Evolutionary conservation across 2,888 invertebrate genomes (phyloP), one percentile per base, ranked within the genome.

Genomic region (Agrotis ipsilon): DNA sequence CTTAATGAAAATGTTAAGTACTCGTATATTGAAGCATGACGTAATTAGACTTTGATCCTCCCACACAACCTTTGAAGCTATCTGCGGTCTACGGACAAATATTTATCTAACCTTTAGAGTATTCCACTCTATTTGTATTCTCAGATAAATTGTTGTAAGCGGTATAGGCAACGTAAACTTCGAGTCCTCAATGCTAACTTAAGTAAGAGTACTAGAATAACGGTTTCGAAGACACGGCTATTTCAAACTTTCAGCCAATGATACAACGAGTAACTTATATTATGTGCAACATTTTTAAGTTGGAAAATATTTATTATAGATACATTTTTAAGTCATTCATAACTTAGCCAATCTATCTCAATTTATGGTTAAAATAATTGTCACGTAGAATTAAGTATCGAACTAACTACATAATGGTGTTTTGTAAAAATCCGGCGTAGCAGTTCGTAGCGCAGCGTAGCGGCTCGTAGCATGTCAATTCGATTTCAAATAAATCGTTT

Each of bases 21-120:
- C 3, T 11, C 14, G 18, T 4, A 13, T 1, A n/a, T n/a, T 16
- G 9, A 24, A 19, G n/a, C 48, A n/a, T 0, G 19, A 66, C 43
- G 2, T 57, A 43, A 43, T 67, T 9, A 11, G 13, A 16, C 2
- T n/a, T 43, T 43, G 43, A 18, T 32, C 54, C 16, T n/a, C 51
- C 21, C 14, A 65, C 64, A 57, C 48, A 24, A 32, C 11, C 39
- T n/a, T 52, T 14, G 6, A 27, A 43, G 19, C n/a, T n/a, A 55
- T 39, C 1, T 18, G 16, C 9, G 14, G 19, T 32, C 11, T 60
- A 24, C 11, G 4, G 13, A 55, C 4, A 2, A 55, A 72, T 55
- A 60, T 55, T 49, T 32, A 46, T 18, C 1, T 65, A 60, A 65
- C 49, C 49, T 51, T 65, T n/a, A 60, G 14, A 11, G 19, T 64